Evolutionary conservation across 1,140 invertebrate species (phyloP), one percentile per base, ranked within the genome.

Genomic region (Orussus abietinus): DNA sequence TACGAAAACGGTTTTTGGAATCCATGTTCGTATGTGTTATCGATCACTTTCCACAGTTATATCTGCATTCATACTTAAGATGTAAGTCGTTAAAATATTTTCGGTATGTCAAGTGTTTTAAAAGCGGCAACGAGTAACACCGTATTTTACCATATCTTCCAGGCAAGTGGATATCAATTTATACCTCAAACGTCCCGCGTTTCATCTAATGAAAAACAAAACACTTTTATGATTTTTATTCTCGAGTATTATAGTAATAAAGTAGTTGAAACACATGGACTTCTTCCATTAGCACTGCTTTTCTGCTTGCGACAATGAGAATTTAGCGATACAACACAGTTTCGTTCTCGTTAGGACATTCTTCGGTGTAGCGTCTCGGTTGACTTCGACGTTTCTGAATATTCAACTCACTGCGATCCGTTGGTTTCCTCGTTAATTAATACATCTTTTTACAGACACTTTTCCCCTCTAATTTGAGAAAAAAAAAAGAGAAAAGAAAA

Each of bases 181-280:
- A 42, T 10, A 42, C 42, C 41, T 32, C 17, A 41, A 51, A 51
- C 45, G 45, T 48, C 46, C 46, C 39, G 49, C 49, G 49, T 47
- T 34, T 48, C 38, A 34, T 42, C 26, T 21, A 33, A 47, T 40
- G 17, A 19, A 36, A 12, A 36, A 36, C 34, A 33, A 35, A 43
- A 43, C 29, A 41, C 33, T 19, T 25, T 38, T 26, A 38, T 32
- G 18, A 13, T 47, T 39, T 47, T 51, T 47, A 49, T 49, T 49
- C 9, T 29, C n/a, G n/a, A 39, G 45, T 29, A 41, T 20, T 45
- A 20, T 35, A 42, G 34, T 30, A 38, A 31, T 47, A 42, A 42
- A 36, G 31, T 37, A 43, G 21, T 37, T 17, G 38, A 49, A 28
- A 45, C 32, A 42, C 43, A 30, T 31, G 43, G 18, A 13, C 20